Evolutionary conservation across 2,888 invertebrate species (phyloP).

Genomic region (Archips xylosteana): DNA sequence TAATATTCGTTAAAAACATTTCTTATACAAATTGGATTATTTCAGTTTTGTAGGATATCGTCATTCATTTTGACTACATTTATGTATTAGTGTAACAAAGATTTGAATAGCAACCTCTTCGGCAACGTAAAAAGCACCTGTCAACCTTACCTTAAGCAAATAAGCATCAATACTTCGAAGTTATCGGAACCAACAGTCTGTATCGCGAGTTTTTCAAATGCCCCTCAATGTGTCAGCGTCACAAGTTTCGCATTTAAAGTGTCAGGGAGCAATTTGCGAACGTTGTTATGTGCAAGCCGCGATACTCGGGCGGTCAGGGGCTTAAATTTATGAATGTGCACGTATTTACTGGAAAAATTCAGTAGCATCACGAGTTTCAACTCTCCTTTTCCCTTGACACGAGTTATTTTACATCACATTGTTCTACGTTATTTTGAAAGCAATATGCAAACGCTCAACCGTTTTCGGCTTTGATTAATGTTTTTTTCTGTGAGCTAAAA

Average conservation of each 20-base stretch:
- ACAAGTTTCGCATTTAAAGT: conserved; percentile 33
- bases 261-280: conserved; percentile 42
- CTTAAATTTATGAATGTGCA: conserved; percentile 41
- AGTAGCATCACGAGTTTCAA: background rate
- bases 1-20: too few relatives aligned
- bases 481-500: conserved; percentile 16
- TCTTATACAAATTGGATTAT: too few relatives aligned
- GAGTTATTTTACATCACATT: background rate
- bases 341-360: conserved; percentile 24
- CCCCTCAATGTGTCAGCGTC: conserved; percentile 30
- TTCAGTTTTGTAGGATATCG: too few relatives aligned
- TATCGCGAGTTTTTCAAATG: background rate
- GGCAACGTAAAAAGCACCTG: background rate
- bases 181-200: background rate
- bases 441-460: conserved; percentile 32
- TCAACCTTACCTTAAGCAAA: background rate
- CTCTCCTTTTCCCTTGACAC: background rate
- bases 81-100: too few relatives aligned
- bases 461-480: conserved; percentile 32
- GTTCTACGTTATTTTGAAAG: conserved; percentile 27
- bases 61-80: too few relatives aligned
- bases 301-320: conserved; percentile 39
- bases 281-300: conserved; percentile 40
- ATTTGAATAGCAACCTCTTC: too few relatives aligned
- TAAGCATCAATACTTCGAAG: background rate